Conservation (phyloP, 2,113 vertebrate species). For the Syngnathus typhle region DNA sequence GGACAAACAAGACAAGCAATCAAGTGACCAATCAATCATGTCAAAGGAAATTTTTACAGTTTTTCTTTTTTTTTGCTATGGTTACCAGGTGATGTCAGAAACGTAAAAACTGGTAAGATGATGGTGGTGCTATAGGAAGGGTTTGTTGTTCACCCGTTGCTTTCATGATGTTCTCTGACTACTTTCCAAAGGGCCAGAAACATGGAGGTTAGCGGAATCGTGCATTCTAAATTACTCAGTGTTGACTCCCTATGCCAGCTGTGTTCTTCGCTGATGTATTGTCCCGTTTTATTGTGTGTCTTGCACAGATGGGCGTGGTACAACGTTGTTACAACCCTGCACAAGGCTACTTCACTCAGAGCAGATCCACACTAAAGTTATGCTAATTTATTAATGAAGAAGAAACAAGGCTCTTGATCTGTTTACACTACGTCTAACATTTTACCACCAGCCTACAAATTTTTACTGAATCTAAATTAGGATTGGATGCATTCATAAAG, state of each 20-base stretch:
- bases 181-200: neutral
- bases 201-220: neutral
- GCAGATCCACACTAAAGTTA: neutral
- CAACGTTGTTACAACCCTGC: neutral
- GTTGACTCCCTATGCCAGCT: neutral
- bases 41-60: neutral
- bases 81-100: too few relatives aligned
- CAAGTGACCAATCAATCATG: neutral
- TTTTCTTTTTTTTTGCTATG: too few relatives aligned
- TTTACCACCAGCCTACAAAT: neutral
- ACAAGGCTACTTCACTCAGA: neutral
- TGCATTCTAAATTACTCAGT: neutral
- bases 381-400: neutral
- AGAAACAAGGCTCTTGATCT: neutral
- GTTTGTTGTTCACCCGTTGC: neutral
- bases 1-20: neutral
- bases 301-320: neutral
- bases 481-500: constrained; percentile 1
- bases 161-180: neutral
- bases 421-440: neutral
- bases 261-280: neutral
- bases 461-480: neutral
- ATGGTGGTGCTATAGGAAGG: neutral
- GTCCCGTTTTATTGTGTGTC: neutral
- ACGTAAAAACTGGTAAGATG: neutral